Conservation (phyloP, 1,140 invertebrate genomes). For the Branchinecta lynchi region DNA sequence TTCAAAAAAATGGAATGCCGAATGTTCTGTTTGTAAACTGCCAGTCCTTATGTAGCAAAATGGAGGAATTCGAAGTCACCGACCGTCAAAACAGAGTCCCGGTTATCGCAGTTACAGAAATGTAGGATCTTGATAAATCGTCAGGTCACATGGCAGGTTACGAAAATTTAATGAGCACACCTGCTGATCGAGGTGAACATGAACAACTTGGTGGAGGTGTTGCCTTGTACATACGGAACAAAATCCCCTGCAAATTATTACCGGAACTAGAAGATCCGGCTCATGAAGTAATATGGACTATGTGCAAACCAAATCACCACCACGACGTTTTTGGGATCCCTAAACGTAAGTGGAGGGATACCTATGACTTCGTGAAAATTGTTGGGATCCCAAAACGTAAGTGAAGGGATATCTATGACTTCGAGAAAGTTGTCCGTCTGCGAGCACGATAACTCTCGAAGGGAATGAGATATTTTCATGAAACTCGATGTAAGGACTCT, state of each 20-base stretch:
- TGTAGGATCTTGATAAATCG: conserved; percentile 9
- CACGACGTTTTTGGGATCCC: too few species aligned
- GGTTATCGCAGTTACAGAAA: conserved; percentile 9
- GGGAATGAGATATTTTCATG: too few species aligned
- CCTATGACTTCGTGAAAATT: too few species aligned
- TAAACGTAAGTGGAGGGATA: too few species aligned
- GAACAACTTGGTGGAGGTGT: neutral
- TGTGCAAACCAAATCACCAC: conserved; percentile 4
- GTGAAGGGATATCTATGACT: too few species aligned
- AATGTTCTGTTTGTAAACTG: neutral
- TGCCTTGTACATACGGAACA: neutral
- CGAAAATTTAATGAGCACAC: neutral
- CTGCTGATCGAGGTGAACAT: conserved; percentile 8
- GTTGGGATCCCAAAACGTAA: too few species aligned
- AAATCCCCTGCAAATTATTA: conserved; percentile 2
- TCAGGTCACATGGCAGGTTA: conserved; percentile 5
- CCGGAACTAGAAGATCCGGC: neutral
- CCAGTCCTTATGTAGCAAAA: neutral
- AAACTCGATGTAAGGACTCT: too few species aligned
- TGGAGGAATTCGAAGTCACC: too few species aligned
- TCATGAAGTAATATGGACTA: conserved; percentile 6
- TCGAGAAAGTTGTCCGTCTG: too few species aligned
- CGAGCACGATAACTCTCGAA: too few species aligned
- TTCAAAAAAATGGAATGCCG: conserved; percentile 1
- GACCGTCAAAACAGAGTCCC: neutral